Evolutionary conservation across 1,140 invertebrate genomes (phyloP).

Genomic region (Sarcophaga bullata): DNA sequence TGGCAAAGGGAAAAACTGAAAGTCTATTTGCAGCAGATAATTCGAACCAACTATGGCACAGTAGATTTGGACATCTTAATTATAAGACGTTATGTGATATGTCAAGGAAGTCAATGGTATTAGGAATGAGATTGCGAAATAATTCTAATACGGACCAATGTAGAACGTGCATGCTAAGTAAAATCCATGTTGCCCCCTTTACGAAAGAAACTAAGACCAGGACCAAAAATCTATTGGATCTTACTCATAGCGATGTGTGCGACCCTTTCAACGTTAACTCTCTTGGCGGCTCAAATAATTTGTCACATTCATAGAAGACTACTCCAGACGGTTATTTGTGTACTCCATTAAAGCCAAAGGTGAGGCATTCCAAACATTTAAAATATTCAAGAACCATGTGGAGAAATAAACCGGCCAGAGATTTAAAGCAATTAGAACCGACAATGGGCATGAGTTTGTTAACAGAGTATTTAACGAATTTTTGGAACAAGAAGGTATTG

Average conservation of each 20-base stretch:
- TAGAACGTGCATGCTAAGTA: slow-evolving; percentile 48
- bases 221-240: slow-evolving; percentile 47
- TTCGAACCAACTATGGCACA: slow-evolving; percentile 44
- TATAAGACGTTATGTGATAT: slow-evolving; percentile 49
- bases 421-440: slow-evolving; percentile 55
- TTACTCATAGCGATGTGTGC: slow-evolving; percentile 66
- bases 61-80: slow-evolving; percentile 53
- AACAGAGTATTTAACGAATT: slow-evolving; percentile 38
- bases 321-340: slow-evolving; percentile 58
- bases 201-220: slow-evolving; percentile 21
- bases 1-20: too few species aligned
- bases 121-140: too few species aligned
- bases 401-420: slow-evolving; percentile 36
- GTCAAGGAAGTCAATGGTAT: slow-evolving; percentile 45
- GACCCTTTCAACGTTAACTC: slow-evolving; percentile 57
- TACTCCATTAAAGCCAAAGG: slow-evolving; percentile 65
- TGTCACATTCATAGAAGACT: slow-evolving; percentile 64
- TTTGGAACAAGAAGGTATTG: slow-evolving; percentile 42
- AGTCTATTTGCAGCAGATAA: too few species aligned
- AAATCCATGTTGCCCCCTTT: slow-evolving; percentile 51
- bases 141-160: slow-evolving; percentile 44
- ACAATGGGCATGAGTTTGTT: not conserved
- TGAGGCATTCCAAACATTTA: slow-evolving; percentile 28
- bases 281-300: slow-evolving; percentile 58
- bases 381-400: slow-evolving; percentile 21